Evolutionary conservation across 2,113 vertebrate genomes (phyloP), one percentile per base, ranked within the genome.

Genomic region (Ciconia maguari): DNA sequence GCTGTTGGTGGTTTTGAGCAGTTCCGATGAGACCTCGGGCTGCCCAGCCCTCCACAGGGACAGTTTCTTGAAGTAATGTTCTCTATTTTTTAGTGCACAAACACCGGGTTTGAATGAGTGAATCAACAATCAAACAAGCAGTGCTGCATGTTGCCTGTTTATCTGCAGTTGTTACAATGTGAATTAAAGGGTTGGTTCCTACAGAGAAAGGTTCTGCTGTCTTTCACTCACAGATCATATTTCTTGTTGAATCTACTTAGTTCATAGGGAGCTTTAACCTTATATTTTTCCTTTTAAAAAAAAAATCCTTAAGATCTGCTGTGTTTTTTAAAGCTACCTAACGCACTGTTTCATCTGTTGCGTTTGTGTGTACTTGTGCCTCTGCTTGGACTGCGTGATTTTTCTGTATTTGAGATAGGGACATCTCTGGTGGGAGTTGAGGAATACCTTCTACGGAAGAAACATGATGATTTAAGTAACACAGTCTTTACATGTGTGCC

Each of bases 141-240:
- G 44, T 82, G 36, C 41, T 90, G 66, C 21, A 1, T 41, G 21
- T 84, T 87, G 82, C n/a, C 16, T 34, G 9, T 69, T 55, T 46
- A 42, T 61, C 51, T 83, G 54, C 38, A 51, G 0, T 55, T 76
- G 41, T 57, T 64, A 22, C 24, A 42, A 18, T 42, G 24, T 29
- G 17, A 89, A 75, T 84, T 74, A 64, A 64, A 78, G 51, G 16
- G 7, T 34, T 51, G 16, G 8, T 27, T 78, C 34, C n/a, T 61
- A 9, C 7, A 71, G 38, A 55, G 34, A 30, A 62, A 38, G 26
- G 16, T 71, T 74, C n/a, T 91, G 20, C 60, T 58, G 25, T 32
- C 51, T 70, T 61, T 70, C 14, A 38, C 7, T 54, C 16, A 11
- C 11, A 49, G 38, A 20, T 85, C 0, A 0, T 54, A n/a, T 62